phyloP scores from a whole-genome alignment of 2,113 vertebrate species.

The Fregetta grallaria region DNA sequence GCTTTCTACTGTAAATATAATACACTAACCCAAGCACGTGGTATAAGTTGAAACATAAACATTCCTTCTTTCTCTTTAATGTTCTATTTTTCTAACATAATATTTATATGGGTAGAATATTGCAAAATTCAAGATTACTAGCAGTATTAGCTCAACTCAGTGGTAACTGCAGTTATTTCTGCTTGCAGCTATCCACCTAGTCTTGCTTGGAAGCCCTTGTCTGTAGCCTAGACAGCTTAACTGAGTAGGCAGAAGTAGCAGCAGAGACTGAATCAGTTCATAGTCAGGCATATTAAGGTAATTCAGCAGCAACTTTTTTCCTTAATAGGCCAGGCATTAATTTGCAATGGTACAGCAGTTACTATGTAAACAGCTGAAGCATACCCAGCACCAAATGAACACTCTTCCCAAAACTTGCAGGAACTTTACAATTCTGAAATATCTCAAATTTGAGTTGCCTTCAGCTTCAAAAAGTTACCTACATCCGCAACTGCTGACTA shows the following conservation, averaged over 20 bases:
- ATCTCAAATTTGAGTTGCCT: neutral
- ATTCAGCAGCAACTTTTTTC: neutral
- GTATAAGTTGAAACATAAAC: neutral
- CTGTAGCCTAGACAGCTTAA: neutral
- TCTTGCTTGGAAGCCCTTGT: neutral
- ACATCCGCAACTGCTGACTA: neutral
- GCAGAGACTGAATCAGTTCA: neutral
- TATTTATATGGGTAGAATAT: neutral
- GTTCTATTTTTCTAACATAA: neutral
- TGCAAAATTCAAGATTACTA: neutral
- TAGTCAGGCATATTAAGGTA: neutral
- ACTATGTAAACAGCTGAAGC: neutral
- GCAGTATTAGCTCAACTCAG: neutral
- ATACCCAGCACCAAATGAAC: neutral
- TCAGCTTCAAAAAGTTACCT: neutral
- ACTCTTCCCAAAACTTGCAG: neutral
- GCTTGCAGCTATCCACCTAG: neutral
- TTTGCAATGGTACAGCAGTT: neutral
- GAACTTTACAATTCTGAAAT: neutral
- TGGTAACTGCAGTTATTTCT: neutral
- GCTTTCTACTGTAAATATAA: neutral
- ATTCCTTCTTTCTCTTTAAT: neutral
- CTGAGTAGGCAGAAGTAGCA: neutral
- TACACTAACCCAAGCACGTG: rapidly evolving
- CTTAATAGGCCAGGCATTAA: neutral